phyloP scores from a whole-genome alignment of 2,113 vertebrate species.

The pig (Sus scrofa) region DNA sequence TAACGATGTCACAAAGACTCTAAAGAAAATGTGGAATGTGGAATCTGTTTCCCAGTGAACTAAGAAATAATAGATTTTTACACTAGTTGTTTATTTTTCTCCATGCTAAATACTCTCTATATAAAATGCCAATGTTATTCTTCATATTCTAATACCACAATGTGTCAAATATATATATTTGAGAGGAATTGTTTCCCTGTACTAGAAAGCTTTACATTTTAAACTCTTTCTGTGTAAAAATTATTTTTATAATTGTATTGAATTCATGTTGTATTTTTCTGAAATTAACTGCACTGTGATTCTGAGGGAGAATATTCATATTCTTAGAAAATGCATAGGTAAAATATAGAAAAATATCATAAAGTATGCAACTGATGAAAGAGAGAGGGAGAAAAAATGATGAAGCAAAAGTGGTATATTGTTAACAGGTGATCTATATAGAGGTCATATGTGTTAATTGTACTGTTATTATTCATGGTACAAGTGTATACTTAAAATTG shows the following conservation, averaged over 20 bases:
- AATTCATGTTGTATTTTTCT: neutral
- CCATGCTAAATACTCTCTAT: accelerated
- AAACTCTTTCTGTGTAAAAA: neutral
- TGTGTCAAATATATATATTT: accelerated
- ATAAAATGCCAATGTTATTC: accelerated
- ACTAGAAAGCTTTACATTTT: neutral
- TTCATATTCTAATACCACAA: neutral
- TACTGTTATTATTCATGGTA: no score
- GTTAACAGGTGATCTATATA: neutral
- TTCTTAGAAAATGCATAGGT: neutral
- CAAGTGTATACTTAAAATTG: neutral
- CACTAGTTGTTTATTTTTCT: neutral
- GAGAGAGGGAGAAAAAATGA: no score
- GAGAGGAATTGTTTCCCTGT: neutral
- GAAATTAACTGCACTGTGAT: neutral
- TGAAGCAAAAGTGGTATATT: neutral
- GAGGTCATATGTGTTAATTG: neutral
- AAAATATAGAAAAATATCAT: neutral
- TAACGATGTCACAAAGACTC: slow-evolving; percentile 55
- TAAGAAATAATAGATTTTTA: neutral
- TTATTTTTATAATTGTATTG: neutral
- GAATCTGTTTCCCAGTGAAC: neutral
- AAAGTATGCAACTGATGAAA: neutral
- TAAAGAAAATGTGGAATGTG: slow-evolving; percentile 42
- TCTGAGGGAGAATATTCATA: neutral